A percentile compares a stretch with the other conserved stretches of the same genome.
phyloP scores from a whole-genome alignment of 2,113 vertebrate species.

The Setophaga coronata region DNA sequence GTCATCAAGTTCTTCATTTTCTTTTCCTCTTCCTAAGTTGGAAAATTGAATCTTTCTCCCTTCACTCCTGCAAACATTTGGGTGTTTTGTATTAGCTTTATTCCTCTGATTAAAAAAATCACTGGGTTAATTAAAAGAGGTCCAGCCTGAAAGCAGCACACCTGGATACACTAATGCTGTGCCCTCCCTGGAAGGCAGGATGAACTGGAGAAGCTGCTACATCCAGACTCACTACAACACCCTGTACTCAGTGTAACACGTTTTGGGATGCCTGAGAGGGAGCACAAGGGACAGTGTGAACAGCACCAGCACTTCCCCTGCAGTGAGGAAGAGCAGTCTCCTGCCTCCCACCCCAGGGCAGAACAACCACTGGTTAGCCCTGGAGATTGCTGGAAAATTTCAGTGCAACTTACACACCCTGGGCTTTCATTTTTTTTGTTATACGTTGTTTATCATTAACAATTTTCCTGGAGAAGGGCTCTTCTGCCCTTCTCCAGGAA shows the following conservation, averaged over 20 bases:
- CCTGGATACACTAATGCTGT: not conserved
- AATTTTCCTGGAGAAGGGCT: not conserved
- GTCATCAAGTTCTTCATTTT: not conserved
- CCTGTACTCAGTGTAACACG: accelerated
- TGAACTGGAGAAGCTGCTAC: accelerated
- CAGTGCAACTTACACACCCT: not conserved
- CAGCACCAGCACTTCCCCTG: accelerated
- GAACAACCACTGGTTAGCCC: not conserved
- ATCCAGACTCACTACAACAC: accelerated
- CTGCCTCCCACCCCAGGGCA: not conserved
- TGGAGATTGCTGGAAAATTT: not conserved
- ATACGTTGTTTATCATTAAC: not conserved
- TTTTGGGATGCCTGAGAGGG: not conserved
- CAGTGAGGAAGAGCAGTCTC: not conserved
- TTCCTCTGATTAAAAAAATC: not conserved
- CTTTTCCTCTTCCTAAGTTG: not conserved
- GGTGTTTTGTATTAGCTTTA: not conserved
- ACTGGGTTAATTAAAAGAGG: not conserved
- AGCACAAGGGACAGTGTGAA: not conserved
- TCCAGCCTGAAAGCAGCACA: not conserved
- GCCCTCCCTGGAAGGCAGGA: not conserved
- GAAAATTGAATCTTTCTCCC: not conserved
- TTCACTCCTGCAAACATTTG: not conserved
- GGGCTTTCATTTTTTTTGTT: not conserved
- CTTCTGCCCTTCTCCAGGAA: too few species aligned